Conservation (phyloP, 1,140 invertebrate genomes). For the Bombus turneri region DNA sequence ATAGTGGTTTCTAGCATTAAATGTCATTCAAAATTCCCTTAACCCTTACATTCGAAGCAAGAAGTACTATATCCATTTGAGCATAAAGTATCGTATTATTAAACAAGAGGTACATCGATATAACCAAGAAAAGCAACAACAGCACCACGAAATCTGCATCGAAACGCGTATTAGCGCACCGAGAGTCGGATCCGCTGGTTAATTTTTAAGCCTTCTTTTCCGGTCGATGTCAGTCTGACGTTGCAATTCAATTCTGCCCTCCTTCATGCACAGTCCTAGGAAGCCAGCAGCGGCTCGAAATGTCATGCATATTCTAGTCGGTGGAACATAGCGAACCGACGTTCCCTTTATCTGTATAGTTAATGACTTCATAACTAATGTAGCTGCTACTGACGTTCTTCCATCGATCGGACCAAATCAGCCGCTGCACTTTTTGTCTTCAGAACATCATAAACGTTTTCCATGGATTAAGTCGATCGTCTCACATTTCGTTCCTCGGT, state of each 20-base stretch:
- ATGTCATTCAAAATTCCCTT: neutral
- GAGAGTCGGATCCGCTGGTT: conserved; percentile 42
- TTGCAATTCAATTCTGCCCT: conserved; percentile 63
- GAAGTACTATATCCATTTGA: neutral
- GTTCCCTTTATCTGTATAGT: conserved; percentile 71
- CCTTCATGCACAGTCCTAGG: conserved; percentile 45
- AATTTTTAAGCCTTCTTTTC: conserved; percentile 59
- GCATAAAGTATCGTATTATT: too few relatives aligned
- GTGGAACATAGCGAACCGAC: conserved; percentile 59
- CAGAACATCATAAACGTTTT: neutral
- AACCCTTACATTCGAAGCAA: neutral
- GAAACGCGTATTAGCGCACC: conserved; percentile 26
- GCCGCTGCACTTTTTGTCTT: conserved; percentile 21
- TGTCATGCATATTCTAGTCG: conserved; percentile 71
- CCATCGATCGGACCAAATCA: conserved; percentile 54
- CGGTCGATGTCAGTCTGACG: conserved; percentile 52
- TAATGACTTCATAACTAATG: conserved; percentile 71
- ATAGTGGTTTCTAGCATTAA: neutral
- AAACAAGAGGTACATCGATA: neutral
- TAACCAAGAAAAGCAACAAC: neutral
- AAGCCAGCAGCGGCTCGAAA: conserved; percentile 57
- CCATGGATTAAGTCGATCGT: neutral
- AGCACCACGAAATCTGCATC: conserved; percentile 27
- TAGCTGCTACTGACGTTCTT: conserved; percentile 60
- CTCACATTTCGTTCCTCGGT: neutral